Conservation (phyloP, 2,113 vertebrate genomes). For the Rhinolophus ferrumequinum region DNA sequence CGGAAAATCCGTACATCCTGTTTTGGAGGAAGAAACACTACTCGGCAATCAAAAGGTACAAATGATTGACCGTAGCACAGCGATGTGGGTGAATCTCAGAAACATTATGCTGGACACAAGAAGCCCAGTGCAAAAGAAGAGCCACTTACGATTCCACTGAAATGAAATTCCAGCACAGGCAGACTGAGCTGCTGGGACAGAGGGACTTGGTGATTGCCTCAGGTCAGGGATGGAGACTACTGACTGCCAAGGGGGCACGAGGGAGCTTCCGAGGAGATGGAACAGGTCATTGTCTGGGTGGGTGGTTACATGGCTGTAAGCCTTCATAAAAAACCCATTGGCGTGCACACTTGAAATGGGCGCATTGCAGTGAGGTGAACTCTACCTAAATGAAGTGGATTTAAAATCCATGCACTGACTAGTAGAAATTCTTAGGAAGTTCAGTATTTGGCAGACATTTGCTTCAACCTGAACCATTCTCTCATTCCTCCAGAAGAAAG, state of each 20-base stretch:
- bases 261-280: not conserved
- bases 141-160: rapidly evolving
- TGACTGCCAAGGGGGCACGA: rapidly evolving
- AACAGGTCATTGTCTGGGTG: no score
- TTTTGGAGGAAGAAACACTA: not conserved
- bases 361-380: not conserved
- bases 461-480: not conserved
- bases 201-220: not conserved
- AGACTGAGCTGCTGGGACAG: rapidly evolving
- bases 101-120: not conserved
- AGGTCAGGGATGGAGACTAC: not conserved
- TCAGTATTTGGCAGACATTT: not conserved
- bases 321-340: not conserved
- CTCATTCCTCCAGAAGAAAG: not conserved
- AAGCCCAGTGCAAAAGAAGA: not conserved
- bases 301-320: not conserved
- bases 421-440: not conserved
- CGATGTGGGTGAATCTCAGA: not conserved
- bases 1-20: not conserved
- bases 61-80: rapidly evolving
- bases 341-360: not conserved
- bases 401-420: not conserved
- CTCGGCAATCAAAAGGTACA: not conserved
- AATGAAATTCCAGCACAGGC: not conserved
- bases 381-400: not conserved